Evolutionary conservation across 2,797 vertebrate genomes (phyloP).

Genomic region (Crocodylus rhombifer): DNA sequence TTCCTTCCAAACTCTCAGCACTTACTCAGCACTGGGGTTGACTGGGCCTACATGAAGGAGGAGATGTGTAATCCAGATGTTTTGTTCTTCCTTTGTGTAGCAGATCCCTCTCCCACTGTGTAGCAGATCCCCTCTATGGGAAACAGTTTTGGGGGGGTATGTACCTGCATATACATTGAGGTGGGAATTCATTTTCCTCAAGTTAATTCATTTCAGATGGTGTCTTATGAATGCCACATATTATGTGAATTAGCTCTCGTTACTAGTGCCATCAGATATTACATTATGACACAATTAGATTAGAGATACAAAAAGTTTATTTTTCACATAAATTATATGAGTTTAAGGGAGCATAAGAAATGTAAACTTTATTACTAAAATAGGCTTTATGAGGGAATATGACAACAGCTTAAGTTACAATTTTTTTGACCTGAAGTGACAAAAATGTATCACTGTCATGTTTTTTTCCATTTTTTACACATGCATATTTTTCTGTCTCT

Average conservation of each 20-base stretch:
- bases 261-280: no score
- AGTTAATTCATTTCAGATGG: not conserved
- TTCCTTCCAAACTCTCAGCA: not conserved
- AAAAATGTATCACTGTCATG: conserved; percentile 12
- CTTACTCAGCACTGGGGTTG: not conserved
- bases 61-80: not conserved
- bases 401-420: conserved; percentile 2
- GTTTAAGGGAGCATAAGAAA: not conserved
- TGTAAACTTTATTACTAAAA: conserved; percentile 32
- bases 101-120: not conserved
- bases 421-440: conserved; percentile 33
- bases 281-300: not conserved
- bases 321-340: not conserved
- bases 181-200: not conserved
- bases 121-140: not conserved
- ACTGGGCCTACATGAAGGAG: not conserved
- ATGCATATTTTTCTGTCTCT: not conserved
- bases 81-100: not conserved
- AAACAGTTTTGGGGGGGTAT: not conserved
- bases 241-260: not conserved
- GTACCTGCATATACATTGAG: not conserved
- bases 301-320: not conserved
- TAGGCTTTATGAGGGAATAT: not conserved
- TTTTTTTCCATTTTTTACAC: not conserved
- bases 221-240: not conserved